Conservation (phyloP, 1,140 invertebrate species). For the Leptinotarsa undecemlineata region DNA sequence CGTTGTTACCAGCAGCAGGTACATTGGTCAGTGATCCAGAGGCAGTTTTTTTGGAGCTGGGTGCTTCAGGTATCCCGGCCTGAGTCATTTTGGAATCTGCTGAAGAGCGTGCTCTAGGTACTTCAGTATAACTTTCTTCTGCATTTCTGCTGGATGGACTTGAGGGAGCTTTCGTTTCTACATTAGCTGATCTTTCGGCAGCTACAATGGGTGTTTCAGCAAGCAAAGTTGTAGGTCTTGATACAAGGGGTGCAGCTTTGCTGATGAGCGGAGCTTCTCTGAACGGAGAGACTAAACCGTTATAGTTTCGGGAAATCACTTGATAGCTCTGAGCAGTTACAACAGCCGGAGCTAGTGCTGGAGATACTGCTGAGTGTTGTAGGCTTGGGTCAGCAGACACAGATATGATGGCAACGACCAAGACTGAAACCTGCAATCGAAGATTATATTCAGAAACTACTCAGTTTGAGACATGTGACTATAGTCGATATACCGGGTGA, state of each 20-base stretch:
- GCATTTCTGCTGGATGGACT: not conserved
- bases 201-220: not conserved
- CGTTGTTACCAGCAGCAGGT: constrained; percentile 29
- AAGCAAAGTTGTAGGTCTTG: constrained; percentile 29
- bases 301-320: constrained; percentile 66
- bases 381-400: constrained; percentile 53
- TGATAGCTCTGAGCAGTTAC: constrained; percentile 68
- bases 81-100: not conserved
- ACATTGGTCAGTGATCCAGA: not conserved
- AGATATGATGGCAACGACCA: constrained; percentile 56
- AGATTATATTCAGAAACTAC: too few relatives aligned
- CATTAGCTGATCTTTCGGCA: constrained; percentile 44
- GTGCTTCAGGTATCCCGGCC: not conserved
- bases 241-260: constrained; percentile 33
- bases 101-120: not conserved
- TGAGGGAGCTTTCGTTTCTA: not conserved
- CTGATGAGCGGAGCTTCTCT: constrained; percentile 47
- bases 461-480: too few relatives aligned
- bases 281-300: constrained; percentile 57
- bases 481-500: too few relatives aligned
- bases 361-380: constrained; percentile 30
- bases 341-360: constrained; percentile 55
- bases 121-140: not conserved
- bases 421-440: constrained; percentile 41
- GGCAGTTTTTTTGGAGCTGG: too few relatives aligned